Evolutionary conservation across 2,888 invertebrate genomes (phyloP).

Genomic region (Priapulus caudatus): DNA sequence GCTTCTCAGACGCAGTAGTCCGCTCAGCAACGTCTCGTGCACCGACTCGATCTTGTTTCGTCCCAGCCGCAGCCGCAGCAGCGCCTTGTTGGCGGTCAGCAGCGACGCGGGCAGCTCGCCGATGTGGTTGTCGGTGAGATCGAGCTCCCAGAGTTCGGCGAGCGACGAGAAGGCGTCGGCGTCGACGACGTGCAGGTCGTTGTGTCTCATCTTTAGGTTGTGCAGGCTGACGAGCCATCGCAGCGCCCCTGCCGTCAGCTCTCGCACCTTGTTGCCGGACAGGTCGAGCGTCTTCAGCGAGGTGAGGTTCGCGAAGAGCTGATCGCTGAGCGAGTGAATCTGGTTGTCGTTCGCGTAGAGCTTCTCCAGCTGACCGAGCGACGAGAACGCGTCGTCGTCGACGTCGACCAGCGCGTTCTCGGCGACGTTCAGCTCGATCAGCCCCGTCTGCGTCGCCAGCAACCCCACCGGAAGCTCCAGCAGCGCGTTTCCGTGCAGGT

Average conservation of each 20-base stretch:
- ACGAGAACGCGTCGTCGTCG: neutral
- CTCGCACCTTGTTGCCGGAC: neutral
- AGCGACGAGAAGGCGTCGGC: neutral
- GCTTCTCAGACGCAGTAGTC: neutral
- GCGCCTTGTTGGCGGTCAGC: no score
- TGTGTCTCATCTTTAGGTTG: neutral
- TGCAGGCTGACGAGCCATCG: neutral
- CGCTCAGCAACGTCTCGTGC: neutral
- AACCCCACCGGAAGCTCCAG: neutral
- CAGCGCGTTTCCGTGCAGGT: neutral
- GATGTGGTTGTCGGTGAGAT: neutral
- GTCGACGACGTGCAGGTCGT: neutral
- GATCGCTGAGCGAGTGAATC: neutral
- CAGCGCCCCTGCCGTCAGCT: neutral
- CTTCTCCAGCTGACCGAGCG: neutral
- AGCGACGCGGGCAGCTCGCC: neutral
- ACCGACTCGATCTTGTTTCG: neutral
- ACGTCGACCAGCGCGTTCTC: neutral
- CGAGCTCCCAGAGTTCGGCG: neutral
- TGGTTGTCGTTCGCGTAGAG: neutral
- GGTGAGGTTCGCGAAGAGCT: neutral
- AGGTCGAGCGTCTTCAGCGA: neutral
- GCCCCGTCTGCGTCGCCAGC: neutral
- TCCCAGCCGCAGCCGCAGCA: no score
- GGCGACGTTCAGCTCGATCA: neutral